Base-by-base conservation (phyloP, 2,113 vertebrate species). In the Mionectes macconnelli region DNA sequence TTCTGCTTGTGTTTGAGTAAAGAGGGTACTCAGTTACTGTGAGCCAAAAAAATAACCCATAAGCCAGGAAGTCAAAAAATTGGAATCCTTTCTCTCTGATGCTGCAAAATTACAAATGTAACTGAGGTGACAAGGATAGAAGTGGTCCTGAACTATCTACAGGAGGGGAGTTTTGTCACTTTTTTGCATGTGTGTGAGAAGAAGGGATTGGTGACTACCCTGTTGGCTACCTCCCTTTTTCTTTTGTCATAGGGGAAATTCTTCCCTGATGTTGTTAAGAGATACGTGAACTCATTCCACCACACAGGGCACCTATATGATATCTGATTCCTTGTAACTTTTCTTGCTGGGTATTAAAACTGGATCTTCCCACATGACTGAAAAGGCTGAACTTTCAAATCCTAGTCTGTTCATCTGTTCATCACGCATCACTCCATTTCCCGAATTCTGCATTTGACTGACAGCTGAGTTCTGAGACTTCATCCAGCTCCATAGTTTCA, bases 1-100 rank as follows among this genome's bases (percentile, higher is more conserved):
- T 94, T 95, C 55, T 85, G 53, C 60, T 87, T 82, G 13, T 87
- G 62, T 87, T 94, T 94, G 72, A 78, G 47, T 87, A 81, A 86
- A 94, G 72, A 92, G 45, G 44, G 74, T 84, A 62, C 60, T 27
- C 50, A 55, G 40, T 66, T 62, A 72, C 35, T 82, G 25, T 55
- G 40, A 72, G 31, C 47, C 69, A 90, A 87, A 82, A 89, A 84
- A 69, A 63, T 44, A 64, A 74, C 16, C 40, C 30, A 49, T 76
- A n/a, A 72, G 53, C 12, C 49, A 81, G 24, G 62, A 87, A 91
- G 40, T 79, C 49, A 40, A 24, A 44, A 56, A 64, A 9, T 37
- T 64, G 39, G 66, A 94, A 84, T 72, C 53, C 14, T 84, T 75
- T 30, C 40, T 11, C 14, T 72, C 30, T 57, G 42, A 35, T 63